Percentiles rank a stretch among this genome's conserved stretches.
Evolutionary conservation across 2,888 invertebrate species (phyloP).

Genomic region (Trilocha varians): DNA sequence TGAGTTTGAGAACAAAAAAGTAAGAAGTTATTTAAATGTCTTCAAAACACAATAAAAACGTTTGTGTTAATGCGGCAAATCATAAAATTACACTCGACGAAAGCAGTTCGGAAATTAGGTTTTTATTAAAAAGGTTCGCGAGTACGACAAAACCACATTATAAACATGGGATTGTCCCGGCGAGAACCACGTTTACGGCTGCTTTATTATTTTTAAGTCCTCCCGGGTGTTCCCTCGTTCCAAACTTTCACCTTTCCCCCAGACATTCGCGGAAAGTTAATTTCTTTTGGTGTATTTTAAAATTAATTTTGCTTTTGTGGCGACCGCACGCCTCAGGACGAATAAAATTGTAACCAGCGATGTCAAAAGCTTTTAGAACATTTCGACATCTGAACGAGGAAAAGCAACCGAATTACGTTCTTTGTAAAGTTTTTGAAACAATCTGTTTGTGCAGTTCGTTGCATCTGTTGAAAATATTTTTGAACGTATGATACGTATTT

Average conservation of each 20-base stretch:
- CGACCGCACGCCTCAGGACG: conserved; percentile 55
- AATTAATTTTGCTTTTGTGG: conserved; percentile 70
- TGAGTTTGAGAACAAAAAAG: neutral
- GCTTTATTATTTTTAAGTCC: conserved; percentile 68
- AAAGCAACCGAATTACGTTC: too few relatives aligned
- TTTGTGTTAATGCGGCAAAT: neutral
- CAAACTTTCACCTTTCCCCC: conserved; percentile 57
- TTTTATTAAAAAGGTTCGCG: conserved; percentile 15
- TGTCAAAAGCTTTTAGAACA: conserved; percentile 54
- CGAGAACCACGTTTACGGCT: conserved; percentile 35
- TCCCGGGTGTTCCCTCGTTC: conserved; percentile 53
- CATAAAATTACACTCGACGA: conserved; percentile 1
- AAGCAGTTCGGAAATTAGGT: conserved; percentile 18
- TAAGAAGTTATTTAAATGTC: too few relatives aligned
- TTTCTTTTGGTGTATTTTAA: conserved; percentile 72
- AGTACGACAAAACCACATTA: conserved; percentile 24
- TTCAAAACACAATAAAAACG: neutral
- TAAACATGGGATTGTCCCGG: conserved; percentile 37
- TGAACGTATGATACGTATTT: conserved; percentile 7
- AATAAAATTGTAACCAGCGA: conserved; percentile 44
- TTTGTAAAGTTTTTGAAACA: conserved; percentile 37
- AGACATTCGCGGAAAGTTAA: conserved; percentile 58
- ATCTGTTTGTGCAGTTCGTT: conserved; percentile 3
- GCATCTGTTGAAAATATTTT: neutral
- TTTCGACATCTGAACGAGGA: conserved; percentile 20